Evolutionary conservation across 2,888 invertebrate genomes (phyloP).

Genomic region (Liposcelis brunnea): DNA sequence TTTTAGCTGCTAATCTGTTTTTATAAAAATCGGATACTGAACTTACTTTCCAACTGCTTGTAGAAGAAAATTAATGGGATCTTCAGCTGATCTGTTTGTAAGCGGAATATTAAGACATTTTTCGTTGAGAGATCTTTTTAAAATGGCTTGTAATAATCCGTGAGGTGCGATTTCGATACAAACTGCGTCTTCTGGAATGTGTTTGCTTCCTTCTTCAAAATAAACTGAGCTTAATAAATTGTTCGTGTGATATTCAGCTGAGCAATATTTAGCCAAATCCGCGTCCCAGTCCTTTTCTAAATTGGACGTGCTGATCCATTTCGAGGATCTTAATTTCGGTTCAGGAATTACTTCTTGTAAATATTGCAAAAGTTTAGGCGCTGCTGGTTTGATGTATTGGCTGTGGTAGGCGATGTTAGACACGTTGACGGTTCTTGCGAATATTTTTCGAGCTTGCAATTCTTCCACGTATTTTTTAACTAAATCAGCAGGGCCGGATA

Average conservation of each 20-base stretch:
- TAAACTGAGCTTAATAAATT: constrained; percentile 32
- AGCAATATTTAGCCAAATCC: constrained; percentile 29
- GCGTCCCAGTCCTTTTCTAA: constrained; percentile 29
- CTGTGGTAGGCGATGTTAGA: constrained; percentile 21
- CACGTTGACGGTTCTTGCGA: constrained; percentile 19
- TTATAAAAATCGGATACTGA: too few relatives aligned
- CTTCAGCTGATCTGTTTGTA: constrained; percentile 32
- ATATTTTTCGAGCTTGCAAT: constrained; percentile 25
- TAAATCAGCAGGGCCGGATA: constrained; percentile 52
- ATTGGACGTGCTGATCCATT: constrained; percentile 41
- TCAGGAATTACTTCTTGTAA: constrained; percentile 24
- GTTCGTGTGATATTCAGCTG: constrained; percentile 39
- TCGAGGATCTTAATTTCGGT: constrained; percentile 28
- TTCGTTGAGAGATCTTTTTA: constrained; percentile 34
- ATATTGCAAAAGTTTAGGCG: constrained; percentile 26
- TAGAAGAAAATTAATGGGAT: constrained; percentile 34
- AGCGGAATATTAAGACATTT: constrained; percentile 34
- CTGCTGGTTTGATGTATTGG: constrained; percentile 25
- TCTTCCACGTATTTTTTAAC: constrained; percentile 39
- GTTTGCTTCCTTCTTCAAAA: constrained; percentile 37
- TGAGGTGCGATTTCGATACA: constrained; percentile 45
- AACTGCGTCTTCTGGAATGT: constrained; percentile 38
- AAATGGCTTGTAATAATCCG: constrained; percentile 39
- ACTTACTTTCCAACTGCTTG: constrained; percentile 46
- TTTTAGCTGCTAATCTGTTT: too few relatives aligned